These are phyloP conservation scores for Tautogolabrus adspersus DNA, from an alignment of 2,113 vertebrate species.

Conservation along the genomic window DNA sequence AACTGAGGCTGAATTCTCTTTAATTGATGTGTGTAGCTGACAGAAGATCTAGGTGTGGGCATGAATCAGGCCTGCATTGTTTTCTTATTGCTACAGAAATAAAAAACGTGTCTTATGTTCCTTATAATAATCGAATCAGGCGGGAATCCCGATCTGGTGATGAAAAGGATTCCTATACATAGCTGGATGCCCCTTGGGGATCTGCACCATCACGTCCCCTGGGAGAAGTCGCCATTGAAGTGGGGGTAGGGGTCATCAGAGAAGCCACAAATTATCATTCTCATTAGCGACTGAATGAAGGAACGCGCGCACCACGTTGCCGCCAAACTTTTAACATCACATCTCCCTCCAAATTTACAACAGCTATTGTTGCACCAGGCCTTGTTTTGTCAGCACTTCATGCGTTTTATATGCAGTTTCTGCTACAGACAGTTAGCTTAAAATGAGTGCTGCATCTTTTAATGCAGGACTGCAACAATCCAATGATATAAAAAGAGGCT, in stretches of 20 bases:
- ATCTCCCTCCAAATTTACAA: constrained; percentile 72
- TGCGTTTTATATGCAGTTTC: constrained; percentile 21
- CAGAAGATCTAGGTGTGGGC: neutral
- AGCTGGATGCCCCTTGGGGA: constrained; percentile 77
- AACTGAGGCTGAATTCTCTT: neutral
- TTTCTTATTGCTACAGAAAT: no score
- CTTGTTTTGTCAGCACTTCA: constrained; percentile 10
- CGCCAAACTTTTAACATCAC: constrained; percentile 60
- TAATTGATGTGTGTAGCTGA: neutral
- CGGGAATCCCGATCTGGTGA: constrained; percentile 51
- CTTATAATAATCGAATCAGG: constrained; percentile 40
- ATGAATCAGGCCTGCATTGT: neutral
- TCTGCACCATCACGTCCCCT: constrained; percentile 74
- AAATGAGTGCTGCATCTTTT: neutral
- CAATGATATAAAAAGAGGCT: neutral
- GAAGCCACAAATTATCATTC: constrained; percentile 85
- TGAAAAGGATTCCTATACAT: constrained; percentile 77
- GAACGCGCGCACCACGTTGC: constrained; percentile 59
- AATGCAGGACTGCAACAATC: neutral
- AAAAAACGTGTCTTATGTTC: neutral
- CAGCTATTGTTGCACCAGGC: constrained; percentile 21
- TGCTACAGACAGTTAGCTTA: neutral
- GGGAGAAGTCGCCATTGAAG: constrained; percentile 79
- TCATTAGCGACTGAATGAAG: constrained; percentile 79
- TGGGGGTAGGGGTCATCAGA: constrained; percentile 80